A percentile compares a stretch with the other conserved stretches of the same genome.
phyloP scores from a whole-genome alignment of 2,113 vertebrate species.

The Leucoraja erinaceus region DNA sequence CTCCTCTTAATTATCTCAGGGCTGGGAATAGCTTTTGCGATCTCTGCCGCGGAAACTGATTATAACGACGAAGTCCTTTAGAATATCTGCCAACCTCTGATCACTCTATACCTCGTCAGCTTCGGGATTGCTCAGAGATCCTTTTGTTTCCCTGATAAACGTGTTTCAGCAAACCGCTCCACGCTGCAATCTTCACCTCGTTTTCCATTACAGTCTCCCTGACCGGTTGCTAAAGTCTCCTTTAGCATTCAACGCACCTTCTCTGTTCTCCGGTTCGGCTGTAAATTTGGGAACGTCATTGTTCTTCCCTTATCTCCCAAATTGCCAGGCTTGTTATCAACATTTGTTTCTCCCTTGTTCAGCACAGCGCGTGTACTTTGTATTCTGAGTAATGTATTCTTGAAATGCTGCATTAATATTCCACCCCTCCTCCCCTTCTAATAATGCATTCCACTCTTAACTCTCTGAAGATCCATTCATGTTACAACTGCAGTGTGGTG shows the following conservation, averaged over 20 bases:
- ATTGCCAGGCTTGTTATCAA: background rate
- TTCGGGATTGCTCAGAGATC: background rate
- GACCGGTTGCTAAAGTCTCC: background rate
- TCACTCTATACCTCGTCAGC: background rate
- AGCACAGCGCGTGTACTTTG: background rate
- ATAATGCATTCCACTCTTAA: background rate
- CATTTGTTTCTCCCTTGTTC: background rate
- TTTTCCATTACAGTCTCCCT: background rate
- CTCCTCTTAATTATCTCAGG: background rate
- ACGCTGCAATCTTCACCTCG: background rate
- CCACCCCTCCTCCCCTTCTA: background rate
- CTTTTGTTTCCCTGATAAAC: conserved; percentile 13
- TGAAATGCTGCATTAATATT: conserved; percentile 2
- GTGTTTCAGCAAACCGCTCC: background rate
- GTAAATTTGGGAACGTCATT: background rate
- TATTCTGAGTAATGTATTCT: background rate
- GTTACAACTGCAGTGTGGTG: background rate
- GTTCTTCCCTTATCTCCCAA: conserved; percentile 24
- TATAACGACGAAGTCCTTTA: background rate
- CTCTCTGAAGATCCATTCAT: conserved; percentile 6
- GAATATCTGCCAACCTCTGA: conserved; percentile 29
- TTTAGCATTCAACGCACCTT: background rate
- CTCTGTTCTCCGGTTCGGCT: background rate
- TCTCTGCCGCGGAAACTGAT: background rate
- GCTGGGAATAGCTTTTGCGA: background rate